A percentile compares a stretch with the other conserved stretches of the same genome.
Evolutionary conservation across 2,113 vertebrate species (phyloP).

Genomic region (Cavia aperea): DNA sequence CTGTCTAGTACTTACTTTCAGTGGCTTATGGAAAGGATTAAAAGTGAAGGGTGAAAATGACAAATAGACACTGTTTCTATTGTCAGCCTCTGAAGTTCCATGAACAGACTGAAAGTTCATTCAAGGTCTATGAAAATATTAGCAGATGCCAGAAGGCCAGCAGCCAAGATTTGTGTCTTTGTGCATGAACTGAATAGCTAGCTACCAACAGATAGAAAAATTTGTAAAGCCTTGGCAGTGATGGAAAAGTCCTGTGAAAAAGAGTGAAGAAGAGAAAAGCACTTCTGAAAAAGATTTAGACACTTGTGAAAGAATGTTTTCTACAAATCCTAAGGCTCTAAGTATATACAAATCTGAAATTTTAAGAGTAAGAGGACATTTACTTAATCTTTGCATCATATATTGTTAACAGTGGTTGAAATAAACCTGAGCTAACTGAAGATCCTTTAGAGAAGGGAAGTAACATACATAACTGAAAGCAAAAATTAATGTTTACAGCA

Average conservation of each 20-base stretch:
- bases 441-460: not conserved
- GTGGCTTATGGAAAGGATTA: conserved; percentile 50
- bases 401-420: not conserved
- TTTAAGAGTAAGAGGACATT: not conserved
- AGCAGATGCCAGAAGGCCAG: conserved; percentile 64
- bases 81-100: conserved; percentile 61
- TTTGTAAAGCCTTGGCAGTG: conserved; percentile 58
- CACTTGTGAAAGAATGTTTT: conserved; percentile 4
- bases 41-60: conserved; percentile 61
- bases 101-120: conserved; percentile 68
- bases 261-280: not conserved
- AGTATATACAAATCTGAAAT: not conserved
- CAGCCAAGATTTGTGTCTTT: conserved; percentile 65
- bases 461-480: not conserved
- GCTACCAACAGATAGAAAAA: conserved; percentile 67
- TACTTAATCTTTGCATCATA: not conserved
- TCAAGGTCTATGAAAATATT: conserved; percentile 62
- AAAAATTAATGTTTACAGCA: conserved; percentile 1
- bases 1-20: conserved; percentile 49
- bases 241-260: conserved; percentile 42
- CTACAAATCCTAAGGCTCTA: not conserved
- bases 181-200: conserved; percentile 64
- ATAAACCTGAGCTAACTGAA: conserved; percentile 2
- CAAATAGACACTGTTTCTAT: conserved; percentile 64
- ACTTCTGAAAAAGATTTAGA: conserved; percentile 26